Evolutionary conservation across 2,797 vertebrate species (phyloP), one percentile per base, ranked within the genome.

Genomic region (Sciurus carolinensis): DNA sequence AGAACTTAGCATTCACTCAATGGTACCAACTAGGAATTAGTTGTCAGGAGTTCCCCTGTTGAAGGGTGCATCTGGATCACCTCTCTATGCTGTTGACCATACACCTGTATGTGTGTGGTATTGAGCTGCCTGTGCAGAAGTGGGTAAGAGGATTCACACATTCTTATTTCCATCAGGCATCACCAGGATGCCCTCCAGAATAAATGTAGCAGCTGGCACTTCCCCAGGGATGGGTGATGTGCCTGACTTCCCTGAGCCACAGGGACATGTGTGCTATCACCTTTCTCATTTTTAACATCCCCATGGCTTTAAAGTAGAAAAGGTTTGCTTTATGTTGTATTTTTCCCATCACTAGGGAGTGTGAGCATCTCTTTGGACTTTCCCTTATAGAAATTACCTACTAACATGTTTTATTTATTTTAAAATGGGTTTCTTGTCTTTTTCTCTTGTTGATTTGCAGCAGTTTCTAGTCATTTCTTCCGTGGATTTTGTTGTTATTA

Each of bases 401-500:
- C 83, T 72, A 71, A 77, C 17, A 30, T 28, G 57, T 84, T 79
- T 84, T 62, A 42, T 59, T 88, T 59, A 82, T 91, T 84, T 77
- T 66, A 28, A 91, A 79, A 79, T 5, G 13, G 67, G 42, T 80
- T 54, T 42, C 20, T 42, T 67, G 18, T n/a, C 42, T 30, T 54
- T 72, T 54, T 52, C 73, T 86, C 7, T 67, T 87, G n/a, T 4
- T 87, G 54, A 54, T 62, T 86, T 92, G 18, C 14, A 81, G 26
- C 36, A 57, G 12, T 67, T 72, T 9, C 50, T 20, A 59, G 26
- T 62, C 36, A 52, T 14, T 42, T 75, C 87, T 57, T 57, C 39
- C 4, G 24, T 15, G 54, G n/a, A 18, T 66, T 86, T 96, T 89
- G 66, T 30, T 36, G 44, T 67, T 86, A 75, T 57, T 59, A 44